Evolutionary conservation across 2,797 vertebrate genomes (phyloP), one percentile per base, ranked within the genome.

Genomic region (Psittacula echo): DNA sequence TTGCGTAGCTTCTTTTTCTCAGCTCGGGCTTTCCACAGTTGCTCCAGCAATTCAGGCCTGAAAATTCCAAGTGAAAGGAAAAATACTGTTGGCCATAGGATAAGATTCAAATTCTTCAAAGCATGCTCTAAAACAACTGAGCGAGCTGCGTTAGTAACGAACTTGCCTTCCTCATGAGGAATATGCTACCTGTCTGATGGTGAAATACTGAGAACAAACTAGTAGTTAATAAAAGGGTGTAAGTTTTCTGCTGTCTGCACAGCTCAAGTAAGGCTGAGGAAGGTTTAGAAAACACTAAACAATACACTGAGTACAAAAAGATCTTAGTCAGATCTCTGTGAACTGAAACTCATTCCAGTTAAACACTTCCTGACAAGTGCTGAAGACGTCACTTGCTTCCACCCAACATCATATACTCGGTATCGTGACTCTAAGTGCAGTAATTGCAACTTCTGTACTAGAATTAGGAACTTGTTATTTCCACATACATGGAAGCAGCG

Each of bases 21-120:
- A 93, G 99, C 99, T 98, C 99, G 98, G 94, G 99, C 98, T 97
- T 99, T 99, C 99, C 99, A 99, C 97, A 99, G 98, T 97, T 99
- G 99, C 97, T 99, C 99, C 98, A 99, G 96, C 97, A 99, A 98
- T 98, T 99, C 99, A 85, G 99, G 99, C 99, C 99, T 99, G 96
- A 89, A 96, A 95, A 93, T 71, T 90, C 37, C 74, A 96, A 92
- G 45, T 7, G 17, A 66, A 95, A 79, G 22, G 91, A 93, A 94
- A 95, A 94, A 89, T 50, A 51, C 32, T 3, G 30, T 80, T 78
- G 10, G 62, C 10, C 29, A 5, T 27, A 54, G 5, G 84, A 29
- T 3, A 27, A 44, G 37, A 89, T n/a, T 51, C 32, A 26, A 74
- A 54, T 68, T 73, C 30, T 62, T 74, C 68, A 87, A 44, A 64